These are phyloP conservation scores for Chrysemys picta DNA, from an alignment of 2,113 vertebrate genomes.

Conservation along the genomic window DNA sequence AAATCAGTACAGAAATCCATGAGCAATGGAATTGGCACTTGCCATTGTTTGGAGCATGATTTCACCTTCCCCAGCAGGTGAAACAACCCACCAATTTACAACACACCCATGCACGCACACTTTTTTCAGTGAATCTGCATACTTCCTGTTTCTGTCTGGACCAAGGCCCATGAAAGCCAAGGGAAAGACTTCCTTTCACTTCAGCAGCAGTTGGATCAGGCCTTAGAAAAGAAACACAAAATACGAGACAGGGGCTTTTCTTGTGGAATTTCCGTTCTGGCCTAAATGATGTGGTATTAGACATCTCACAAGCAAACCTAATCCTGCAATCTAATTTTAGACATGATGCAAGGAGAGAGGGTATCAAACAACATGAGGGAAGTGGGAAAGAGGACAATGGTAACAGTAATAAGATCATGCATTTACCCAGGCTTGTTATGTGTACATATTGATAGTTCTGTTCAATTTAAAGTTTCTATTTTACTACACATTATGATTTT, in stretches of 20 bases:
- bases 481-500: background rate
- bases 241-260: conserved; percentile 27
- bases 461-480: background rate
- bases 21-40: background rate
- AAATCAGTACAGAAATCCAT: conserved; percentile 33
- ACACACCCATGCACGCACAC: background rate
- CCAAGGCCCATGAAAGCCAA: background rate
- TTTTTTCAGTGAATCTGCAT: conserved; percentile 47
- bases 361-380: conserved; percentile 43
- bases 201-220: background rate
- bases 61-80: conserved; percentile 21
- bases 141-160: conserved; percentile 26
- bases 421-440: background rate
- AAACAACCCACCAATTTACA: background rate
- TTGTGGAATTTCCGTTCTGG: background rate
- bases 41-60: background rate
- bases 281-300: conserved; percentile 43
- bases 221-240: background rate
- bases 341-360: conserved; percentile 46
- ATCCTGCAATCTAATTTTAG: conserved; percentile 60
- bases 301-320: conserved; percentile 58
- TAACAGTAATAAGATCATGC: background rate
- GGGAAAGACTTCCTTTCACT: conserved; percentile 29
- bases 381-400: conserved; percentile 42
- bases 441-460: background rate